Evolutionary conservation across 1,140 invertebrate species (phyloP).

Genomic region (Parapsyche elsis): DNA sequence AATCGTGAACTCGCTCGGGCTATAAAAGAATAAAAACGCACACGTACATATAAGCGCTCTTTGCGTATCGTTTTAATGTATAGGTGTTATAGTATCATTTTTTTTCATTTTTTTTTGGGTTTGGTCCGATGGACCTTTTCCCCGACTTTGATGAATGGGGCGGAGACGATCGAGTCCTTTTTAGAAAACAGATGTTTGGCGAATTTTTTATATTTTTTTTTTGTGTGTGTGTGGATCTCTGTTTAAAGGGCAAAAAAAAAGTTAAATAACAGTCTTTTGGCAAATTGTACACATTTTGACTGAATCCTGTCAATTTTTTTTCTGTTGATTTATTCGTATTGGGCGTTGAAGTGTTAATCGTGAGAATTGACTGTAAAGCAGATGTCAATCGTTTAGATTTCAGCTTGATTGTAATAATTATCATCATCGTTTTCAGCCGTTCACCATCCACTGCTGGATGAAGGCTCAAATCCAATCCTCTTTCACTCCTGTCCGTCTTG

Average conservation of each 20-base stretch:
- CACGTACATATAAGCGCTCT: background rate
- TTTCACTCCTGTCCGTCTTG: no score
- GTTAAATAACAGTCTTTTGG: conserved; percentile 48
- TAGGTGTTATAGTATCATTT: conserved; percentile 14
- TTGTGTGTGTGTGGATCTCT: background rate
- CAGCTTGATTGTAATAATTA: no score
- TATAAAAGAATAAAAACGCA: conserved; percentile 31
- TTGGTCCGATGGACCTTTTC: conserved; percentile 19
- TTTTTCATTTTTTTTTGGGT: background rate
- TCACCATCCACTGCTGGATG: no score
- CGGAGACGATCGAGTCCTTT: conserved; percentile 33
- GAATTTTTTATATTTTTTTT: conserved; percentile 30
- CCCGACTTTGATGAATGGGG: conserved; percentile 52
- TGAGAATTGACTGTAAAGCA: conserved; percentile 34
- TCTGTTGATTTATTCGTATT: conserved; percentile 52
- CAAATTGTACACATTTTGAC: conserved; percentile 50
- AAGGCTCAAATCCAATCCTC: no score
- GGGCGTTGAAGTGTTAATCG: conserved; percentile 45
- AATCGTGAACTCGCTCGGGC: conserved; percentile 47
- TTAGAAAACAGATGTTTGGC: conserved; percentile 53
- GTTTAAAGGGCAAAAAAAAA: background rate
- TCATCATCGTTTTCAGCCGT: no score
- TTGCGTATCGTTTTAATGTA: background rate
- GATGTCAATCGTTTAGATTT: background rate
- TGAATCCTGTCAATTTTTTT: conserved; percentile 38